Conservation (phyloP, 1,140 invertebrate species). For the Drosophila burlai region DNA sequence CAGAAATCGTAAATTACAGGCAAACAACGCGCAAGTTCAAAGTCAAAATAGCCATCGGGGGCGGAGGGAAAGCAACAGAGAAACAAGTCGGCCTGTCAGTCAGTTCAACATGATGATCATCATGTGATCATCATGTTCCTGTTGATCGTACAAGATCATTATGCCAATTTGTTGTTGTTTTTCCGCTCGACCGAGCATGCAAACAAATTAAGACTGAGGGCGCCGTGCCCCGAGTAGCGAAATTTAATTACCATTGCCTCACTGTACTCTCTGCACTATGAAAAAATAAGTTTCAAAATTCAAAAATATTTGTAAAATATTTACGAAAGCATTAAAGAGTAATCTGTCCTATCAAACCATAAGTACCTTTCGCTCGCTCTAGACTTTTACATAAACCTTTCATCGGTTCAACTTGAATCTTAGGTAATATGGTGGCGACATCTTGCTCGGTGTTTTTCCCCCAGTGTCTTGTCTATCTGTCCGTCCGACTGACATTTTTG, state of each 20-base stretch:
- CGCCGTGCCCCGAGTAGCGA: constrained; percentile 52
- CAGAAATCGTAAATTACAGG: constrained; percentile 62
- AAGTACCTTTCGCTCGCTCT: background rate
- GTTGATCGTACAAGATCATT: constrained; percentile 62
- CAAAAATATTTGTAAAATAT: background rate
- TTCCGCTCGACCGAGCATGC: constrained; percentile 78
- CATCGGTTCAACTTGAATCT: background rate
- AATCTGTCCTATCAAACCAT: background rate
- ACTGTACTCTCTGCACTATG: constrained; percentile 23
- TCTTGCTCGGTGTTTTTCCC: constrained; percentile 11
- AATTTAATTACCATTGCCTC: constrained; percentile 77
- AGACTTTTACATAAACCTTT: background rate
- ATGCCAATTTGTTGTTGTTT: constrained; percentile 72
- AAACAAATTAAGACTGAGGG: constrained; percentile 76
- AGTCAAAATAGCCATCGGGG: constrained; percentile 56
- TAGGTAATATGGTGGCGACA: background rate
- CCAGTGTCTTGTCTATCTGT: background rate
- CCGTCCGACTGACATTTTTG: constrained; percentile 4
- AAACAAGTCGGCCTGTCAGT: constrained; percentile 39
- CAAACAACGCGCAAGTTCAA: constrained; percentile 67
- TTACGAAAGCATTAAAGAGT: background rate
- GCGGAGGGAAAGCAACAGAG: background rate
- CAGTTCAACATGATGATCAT: constrained; percentile 36
- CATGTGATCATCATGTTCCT: constrained; percentile 27
- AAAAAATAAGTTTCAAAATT: background rate